phyloP scores from a whole-genome alignment of 2,113 vertebrate genomes.

The Solenodon paradoxus region DNA sequence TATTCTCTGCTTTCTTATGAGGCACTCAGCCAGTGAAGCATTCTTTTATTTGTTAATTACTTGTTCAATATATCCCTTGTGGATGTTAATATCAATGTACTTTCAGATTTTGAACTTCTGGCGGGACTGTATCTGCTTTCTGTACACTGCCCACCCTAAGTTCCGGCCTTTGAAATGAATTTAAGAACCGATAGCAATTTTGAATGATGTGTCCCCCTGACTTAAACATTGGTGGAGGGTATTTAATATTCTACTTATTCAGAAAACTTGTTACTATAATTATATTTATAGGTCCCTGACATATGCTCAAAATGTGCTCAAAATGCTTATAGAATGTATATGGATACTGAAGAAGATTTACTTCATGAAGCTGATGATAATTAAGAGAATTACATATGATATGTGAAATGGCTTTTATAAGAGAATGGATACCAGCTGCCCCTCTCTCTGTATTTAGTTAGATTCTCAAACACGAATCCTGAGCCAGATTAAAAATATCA shows the following conservation, averaged over 20 bases:
- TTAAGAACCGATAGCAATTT: not conserved
- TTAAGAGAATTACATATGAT: not conserved
- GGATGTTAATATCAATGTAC: not conserved
- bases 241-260: not conserved
- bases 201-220: not conserved
- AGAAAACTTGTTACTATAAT: not conserved
- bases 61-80: not conserved
- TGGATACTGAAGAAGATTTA: not conserved
- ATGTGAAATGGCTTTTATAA: not conserved
- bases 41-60: not conserved
- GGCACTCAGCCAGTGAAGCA: not conserved
- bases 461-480: conserved; percentile 3
- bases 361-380: not conserved
- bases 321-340: not conserved
- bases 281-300: not conserved
- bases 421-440: not conserved
- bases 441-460: not conserved
- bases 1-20: not conserved
- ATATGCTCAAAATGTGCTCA: not conserved
- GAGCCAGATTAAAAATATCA: not conserved
- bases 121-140: not conserved
- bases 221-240: not conserved
- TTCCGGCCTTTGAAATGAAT: not conserved
- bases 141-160: not conserved
- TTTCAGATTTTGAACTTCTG: not conserved